A percentile compares a stretch with the other conserved stretches of the same genome.
These are phyloP conservation scores for Aphelocoma coerulescens DNA, from an alignment of 2,113 vertebrate genomes.

Conservation along the genomic window DNA sequence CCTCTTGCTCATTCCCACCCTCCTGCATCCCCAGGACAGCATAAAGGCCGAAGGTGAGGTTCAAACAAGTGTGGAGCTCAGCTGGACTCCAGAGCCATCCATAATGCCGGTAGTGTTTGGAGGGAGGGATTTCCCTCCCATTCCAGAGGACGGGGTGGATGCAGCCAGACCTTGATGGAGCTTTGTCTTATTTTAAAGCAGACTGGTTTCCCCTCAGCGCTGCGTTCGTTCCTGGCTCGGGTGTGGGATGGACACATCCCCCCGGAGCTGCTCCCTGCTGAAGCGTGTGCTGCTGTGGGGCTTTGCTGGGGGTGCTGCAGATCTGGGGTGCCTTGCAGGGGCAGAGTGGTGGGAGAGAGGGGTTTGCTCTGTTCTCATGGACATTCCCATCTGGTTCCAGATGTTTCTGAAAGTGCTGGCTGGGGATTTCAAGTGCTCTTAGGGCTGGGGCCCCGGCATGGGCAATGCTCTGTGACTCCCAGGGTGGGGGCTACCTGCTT, in stretches of 20 bases:
- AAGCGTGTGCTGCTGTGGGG: neutral
- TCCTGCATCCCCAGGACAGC: neutral
- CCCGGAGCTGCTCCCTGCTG: rapidly evolving
- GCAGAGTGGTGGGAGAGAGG: neutral
- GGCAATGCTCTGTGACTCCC: neutral
- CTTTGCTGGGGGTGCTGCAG: neutral
- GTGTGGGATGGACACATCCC: rapidly evolving
- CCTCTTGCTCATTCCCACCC: neutral
- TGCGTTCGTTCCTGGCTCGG: rapidly evolving
- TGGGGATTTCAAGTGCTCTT: conserved; percentile 43
- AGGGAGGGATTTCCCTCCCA: neutral
- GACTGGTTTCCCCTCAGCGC: neutral
- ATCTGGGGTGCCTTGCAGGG: rapidly evolving
- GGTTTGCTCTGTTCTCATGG: neutral
- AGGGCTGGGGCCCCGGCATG: rapidly evolving
- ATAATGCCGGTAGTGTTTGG: rapidly evolving
- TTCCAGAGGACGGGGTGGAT: neutral
- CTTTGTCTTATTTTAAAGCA: neutral
- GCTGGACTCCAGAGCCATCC: neutral
- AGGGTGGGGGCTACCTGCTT: neutral
- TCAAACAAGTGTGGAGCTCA: rapidly evolving
- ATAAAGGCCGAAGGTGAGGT: neutral
- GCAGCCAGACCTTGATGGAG: neutral
- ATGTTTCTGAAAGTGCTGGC: neutral
- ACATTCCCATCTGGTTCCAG: neutral